These are phyloP conservation scores for Drosophila fungiperda DNA, from an alignment of 2,888 invertebrate genomes.

Conservation along the genomic window DNA sequence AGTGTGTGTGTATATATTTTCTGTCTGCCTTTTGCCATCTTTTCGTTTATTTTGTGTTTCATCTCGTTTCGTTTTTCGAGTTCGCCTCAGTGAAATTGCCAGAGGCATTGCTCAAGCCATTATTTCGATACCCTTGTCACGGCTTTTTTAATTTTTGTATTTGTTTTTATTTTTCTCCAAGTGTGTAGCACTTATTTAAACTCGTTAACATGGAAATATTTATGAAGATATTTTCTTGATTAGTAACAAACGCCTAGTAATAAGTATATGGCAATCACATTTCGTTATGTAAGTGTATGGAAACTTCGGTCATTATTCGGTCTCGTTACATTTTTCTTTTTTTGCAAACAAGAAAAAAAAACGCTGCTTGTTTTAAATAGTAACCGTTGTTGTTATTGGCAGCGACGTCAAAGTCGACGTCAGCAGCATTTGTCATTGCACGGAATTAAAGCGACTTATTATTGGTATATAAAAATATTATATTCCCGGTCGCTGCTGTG, in stretches of 20 bases:
- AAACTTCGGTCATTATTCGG: background rate
- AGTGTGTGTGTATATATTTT: background rate
- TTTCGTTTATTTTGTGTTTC: slow-evolving; percentile 19
- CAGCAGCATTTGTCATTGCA: slow-evolving; percentile 39
- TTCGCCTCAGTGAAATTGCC: slow-evolving; percentile 52
- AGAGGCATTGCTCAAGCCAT: background rate
- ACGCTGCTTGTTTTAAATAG: slow-evolving; percentile 37
- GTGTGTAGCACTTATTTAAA: background rate
- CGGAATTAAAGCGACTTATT: slow-evolving; percentile 32
- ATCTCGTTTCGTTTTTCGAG: slow-evolving; percentile 33
- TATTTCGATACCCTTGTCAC: slow-evolving; percentile 30
- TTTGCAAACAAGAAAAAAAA: background rate
- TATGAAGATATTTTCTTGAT: background rate
- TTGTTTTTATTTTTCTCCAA: background rate
- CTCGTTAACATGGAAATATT: background rate
- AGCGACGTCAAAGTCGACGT: slow-evolving; percentile 3
- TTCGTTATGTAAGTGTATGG: background rate
- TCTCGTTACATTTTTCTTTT: slow-evolving; percentile 2
- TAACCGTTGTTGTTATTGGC: slow-evolving; percentile 50
- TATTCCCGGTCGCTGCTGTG: background rate
- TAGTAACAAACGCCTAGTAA: background rate
- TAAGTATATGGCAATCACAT: background rate
- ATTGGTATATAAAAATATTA: background rate
- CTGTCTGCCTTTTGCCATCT: slow-evolving; percentile 1
- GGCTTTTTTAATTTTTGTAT: background rate